phyloP scores from a whole-genome alignment of 2,888 invertebrate species.

The Gymnocheta viridis region DNA sequence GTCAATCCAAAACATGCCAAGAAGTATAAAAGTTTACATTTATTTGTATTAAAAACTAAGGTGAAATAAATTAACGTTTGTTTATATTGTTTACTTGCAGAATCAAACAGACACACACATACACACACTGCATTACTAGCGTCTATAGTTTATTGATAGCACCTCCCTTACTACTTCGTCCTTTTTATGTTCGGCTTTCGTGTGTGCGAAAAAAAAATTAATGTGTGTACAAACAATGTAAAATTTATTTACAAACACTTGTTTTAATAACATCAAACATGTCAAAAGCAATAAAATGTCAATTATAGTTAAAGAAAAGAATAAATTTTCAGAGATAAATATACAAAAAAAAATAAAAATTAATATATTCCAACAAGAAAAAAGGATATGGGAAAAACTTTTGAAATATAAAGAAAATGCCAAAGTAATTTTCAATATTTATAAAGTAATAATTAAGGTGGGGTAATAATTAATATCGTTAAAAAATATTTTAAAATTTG shows the following conservation, averaged over 20 bases:
- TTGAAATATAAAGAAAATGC: neutral
- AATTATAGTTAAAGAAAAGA: constrained; percentile 59
- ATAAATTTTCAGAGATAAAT: constrained; percentile 51
- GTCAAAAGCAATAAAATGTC: constrained; percentile 71
- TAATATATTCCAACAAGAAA: neutral
- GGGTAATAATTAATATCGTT: too few species aligned
- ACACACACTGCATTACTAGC: neutral
- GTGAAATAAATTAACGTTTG: constrained; percentile 67
- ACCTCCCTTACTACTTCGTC: neutral
- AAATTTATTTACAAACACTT: constrained; percentile 61
- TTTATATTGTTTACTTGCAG: constrained; percentile 45
- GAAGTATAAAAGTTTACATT: constrained; percentile 69
- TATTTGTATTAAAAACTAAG: constrained; percentile 67
- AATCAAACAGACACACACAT: neutral
- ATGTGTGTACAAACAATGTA: constrained; percentile 48
- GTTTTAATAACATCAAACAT: constrained; percentile 65
- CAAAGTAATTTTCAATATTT: neutral
- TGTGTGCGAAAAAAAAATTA: neutral
- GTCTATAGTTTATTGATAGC: constrained; percentile 51
- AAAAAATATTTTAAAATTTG: too few species aligned
- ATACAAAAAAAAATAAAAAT: constrained; percentile 12
- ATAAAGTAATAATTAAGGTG: rapidly evolving
- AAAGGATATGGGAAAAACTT: constrained; percentile 40
- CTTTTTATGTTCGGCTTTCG: neutral
- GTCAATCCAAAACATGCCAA: constrained; percentile 67